phyloP scores from a whole-genome alignment of 2,113 vertebrate genomes.

The Ptilonorhynchus violaceus region DNA sequence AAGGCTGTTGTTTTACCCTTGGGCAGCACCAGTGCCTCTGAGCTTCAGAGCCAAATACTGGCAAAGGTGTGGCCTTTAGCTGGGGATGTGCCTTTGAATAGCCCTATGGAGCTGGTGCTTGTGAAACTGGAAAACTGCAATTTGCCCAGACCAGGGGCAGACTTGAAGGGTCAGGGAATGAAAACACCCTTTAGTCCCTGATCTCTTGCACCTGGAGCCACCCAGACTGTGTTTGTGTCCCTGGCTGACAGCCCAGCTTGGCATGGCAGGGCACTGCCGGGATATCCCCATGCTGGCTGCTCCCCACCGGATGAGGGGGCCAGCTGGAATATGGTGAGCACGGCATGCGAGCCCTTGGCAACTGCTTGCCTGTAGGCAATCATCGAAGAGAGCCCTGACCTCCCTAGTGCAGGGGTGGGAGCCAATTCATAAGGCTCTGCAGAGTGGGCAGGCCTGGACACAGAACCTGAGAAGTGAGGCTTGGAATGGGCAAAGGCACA shows the following conservation, averaged over 20 bases:
- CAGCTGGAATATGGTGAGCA: background rate
- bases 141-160: background rate
- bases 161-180: background rate
- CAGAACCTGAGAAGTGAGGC: background rate
- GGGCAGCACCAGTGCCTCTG: background rate
- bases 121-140: background rate
- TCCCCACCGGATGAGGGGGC: background rate
- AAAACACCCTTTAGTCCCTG: background rate
- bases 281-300: background rate
- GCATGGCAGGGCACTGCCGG: accelerated
- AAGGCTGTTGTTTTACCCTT: background rate
- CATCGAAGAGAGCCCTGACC: accelerated
- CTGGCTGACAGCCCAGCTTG: background rate
- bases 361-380: background rate
- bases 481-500: background rate
- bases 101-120: background rate
- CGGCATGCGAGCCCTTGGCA: accelerated
- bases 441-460: background rate
- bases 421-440: accelerated
- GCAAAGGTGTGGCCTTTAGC: background rate
- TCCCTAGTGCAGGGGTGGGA: background rate
- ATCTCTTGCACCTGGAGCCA: background rate
- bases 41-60: background rate
- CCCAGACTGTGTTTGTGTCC: background rate
- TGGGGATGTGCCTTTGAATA: background rate